Evolutionary conservation across 2,888 invertebrate species (phyloP).

Genomic region (Lithophane socia): DNA sequence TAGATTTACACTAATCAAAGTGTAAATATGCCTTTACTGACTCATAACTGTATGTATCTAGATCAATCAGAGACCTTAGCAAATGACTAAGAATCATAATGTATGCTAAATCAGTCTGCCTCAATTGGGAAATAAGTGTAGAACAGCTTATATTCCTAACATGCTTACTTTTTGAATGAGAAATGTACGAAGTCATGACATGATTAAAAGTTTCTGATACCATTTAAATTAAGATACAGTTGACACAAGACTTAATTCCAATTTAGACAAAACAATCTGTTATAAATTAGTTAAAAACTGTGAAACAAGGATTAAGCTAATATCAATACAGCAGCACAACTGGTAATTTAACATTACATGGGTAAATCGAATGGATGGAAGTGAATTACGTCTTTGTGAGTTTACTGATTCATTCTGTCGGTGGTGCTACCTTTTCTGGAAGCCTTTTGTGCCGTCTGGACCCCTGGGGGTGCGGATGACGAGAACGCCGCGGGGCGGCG

Average conservation of each 20-base stretch:
- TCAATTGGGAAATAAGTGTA: conserved; percentile 34
- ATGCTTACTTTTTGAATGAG: conserved; percentile 1
- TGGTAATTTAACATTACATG: conserved; percentile 57
- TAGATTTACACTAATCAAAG: conserved; percentile 33
- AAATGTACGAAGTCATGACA: conserved; percentile 6
- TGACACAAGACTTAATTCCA: conserved; percentile 27
- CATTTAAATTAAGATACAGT: conserved; percentile 27
- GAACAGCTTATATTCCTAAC: conserved; percentile 8
- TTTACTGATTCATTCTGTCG: conserved; percentile 45
- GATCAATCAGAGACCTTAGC: conserved; percentile 34
- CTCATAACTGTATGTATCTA: conserved; percentile 47
- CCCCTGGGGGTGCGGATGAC: conserved; percentile 94
- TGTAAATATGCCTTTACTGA: conserved; percentile 47
- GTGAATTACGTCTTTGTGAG: conserved; percentile 71
- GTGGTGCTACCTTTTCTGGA: conserved; percentile 85
- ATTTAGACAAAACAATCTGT: conserved; percentile 21
- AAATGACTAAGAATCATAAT: conserved; percentile 49
- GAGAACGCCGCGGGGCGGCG: conserved; percentile 86
- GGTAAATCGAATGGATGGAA: conserved; percentile 76
- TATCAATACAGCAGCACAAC: conserved; percentile 66
- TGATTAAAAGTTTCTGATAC: conserved; percentile 20
- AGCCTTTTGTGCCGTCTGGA: conserved; percentile 93
- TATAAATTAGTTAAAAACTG: conserved; percentile 65
- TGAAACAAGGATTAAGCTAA: conserved; percentile 64
- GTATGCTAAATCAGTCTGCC: conserved; percentile 56